Base-by-base conservation (phyloP, 2,113 vertebrate genomes). In the Tachuris rubrigastra region DNA sequence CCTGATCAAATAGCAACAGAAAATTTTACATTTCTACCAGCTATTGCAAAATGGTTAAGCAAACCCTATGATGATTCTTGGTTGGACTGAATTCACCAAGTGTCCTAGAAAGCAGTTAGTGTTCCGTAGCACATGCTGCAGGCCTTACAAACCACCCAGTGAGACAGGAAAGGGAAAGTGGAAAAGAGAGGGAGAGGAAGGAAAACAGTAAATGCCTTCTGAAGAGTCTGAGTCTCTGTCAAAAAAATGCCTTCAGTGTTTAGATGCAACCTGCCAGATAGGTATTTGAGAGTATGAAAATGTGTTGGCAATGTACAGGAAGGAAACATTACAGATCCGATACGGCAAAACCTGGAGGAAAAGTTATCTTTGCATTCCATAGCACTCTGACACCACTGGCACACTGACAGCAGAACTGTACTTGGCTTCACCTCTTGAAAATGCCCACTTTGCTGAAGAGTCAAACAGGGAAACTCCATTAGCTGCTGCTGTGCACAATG, bases 51-150 rank as follows among this genome's bases (percentile, higher is more conserved):
- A 58, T 8, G 4, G 28, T 75, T 50, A 50, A 71, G 65, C 17
- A 79, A 83, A 66, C 6, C 10, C 25, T n/a, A 0, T 6, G 21
- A 71, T 37, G 35, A 30, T 56, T 59, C 53, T 86, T 59, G 21
- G 14, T 47, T 72, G 30, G 33, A 20, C 16, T 68, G 23, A 55
- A 60, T 60, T 30, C n/a, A 50, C 12, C 3, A 3, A 76, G 16
- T 18, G 8, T 41, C 24, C 41, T 16, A 76, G 67, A 63, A 79
- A 74, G 37, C 21, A 69, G 27, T n/a, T 75, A 41, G 13, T 89
- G 12, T 68, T 68, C 31, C 69, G 30, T 37, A 35, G 19, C 47
- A 72, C n/a, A 17, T 0, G 0, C 31, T 75, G 53, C 39, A 44
- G 63, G 25, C 9, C 25, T 25, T 67, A 28, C 33, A 60, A 83